Evolutionary conservation across 2,888 invertebrate species (phyloP).

Genomic region (Ramazzottius varieornatus): DNA sequence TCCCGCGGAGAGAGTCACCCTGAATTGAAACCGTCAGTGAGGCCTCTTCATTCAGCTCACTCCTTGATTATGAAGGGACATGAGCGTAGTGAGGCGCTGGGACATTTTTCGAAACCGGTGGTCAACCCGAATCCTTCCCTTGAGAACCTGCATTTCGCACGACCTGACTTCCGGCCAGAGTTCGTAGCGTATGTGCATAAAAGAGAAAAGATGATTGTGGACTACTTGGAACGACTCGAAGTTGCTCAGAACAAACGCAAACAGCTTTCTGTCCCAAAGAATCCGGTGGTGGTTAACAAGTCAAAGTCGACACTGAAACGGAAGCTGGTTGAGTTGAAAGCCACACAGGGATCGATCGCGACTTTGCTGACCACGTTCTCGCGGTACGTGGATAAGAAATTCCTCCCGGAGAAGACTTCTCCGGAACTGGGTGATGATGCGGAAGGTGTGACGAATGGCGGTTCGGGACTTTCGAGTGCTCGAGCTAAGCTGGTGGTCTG

Average conservation of each 20-base stretch:
- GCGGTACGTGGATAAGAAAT: background rate
- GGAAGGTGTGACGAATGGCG: background rate
- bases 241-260: background rate
- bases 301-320: background rate
- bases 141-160: background rate
- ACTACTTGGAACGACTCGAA: background rate
- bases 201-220: background rate
- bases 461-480: background rate
- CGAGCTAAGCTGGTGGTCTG: background rate
- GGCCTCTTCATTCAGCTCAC: background rate
- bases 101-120: background rate
- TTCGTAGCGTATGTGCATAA: background rate
- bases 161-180: conserved; percentile 1
- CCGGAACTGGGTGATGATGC: background rate
- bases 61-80: background rate
- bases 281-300: background rate
- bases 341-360: background rate
- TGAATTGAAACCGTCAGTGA: background rate
- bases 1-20: background rate
- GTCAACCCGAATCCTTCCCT: background rate
- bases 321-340: background rate
- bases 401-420: background rate
- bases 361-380: background rate
- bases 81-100: background rate
- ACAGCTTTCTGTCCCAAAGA: background rate